A percentile compares a stretch with the other conserved stretches of the same genome.
Conservation (phyloP, 2,888 invertebrate genomes). For the Acrocera orbiculus region DNA sequence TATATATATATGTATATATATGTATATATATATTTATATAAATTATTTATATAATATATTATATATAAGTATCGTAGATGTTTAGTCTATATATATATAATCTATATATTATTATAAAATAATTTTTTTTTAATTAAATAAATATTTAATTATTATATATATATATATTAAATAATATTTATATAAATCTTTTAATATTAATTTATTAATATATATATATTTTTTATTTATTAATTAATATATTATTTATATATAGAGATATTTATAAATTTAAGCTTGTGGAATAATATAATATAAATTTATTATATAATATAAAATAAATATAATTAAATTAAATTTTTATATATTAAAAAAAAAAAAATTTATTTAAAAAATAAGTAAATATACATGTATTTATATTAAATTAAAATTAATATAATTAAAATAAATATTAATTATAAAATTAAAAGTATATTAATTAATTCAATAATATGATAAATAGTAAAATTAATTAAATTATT, state of each 20-base stretch:
- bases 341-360: too few species aligned
- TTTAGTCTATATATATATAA: constrained; percentile 10
- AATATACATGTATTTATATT: too few species aligned
- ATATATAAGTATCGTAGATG: background rate
- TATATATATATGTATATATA: constrained; percentile 10
- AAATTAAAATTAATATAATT: too few species aligned
- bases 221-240: constrained; percentile 2
- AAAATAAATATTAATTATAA: too few species aligned
- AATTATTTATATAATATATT: background rate
- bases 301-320: constrained; percentile 5
- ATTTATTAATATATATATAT: constrained; percentile 9
- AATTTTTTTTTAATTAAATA: constrained; percentile 17
- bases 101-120: constrained; percentile 16
- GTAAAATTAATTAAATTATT: too few species aligned
- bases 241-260: background rate
- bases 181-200: too few species aligned
- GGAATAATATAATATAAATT: too few species aligned
- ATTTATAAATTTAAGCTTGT: background rate
- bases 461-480: too few species aligned
- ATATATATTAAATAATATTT: constrained; percentile 9
- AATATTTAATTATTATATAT: constrained; percentile 16
- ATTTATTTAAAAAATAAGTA: too few species aligned
- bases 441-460: too few species aligned
- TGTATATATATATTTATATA: constrained; percentile 12
- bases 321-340: constrained; percentile 11